Percentiles rank a stretch among this genome's conserved stretches.
These are phyloP conservation scores for Lasius platythorax DNA, from an alignment of 2,888 invertebrate genomes.

Conservation along the genomic window DNA sequence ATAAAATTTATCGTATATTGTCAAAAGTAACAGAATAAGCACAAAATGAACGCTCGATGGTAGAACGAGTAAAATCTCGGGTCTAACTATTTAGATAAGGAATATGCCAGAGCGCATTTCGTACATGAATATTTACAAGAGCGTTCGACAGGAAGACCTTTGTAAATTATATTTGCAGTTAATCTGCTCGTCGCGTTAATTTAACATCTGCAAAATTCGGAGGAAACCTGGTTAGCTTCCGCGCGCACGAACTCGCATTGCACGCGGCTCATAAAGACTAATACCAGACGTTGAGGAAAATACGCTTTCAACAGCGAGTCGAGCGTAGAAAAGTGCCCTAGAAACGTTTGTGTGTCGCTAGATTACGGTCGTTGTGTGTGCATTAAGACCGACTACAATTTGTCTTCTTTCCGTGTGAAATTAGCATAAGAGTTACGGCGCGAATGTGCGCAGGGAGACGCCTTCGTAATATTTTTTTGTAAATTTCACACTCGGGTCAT, in stretches of 20 bases:
- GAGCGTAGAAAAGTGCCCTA: constrained; percentile 39
- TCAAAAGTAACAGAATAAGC: constrained; percentile 21
- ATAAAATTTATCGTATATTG: neutral
- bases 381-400: constrained; percentile 49
- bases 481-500: constrained; percentile 31
- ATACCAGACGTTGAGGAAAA: constrained; percentile 63
- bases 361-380: constrained; percentile 53
- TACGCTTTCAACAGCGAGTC: constrained; percentile 44
- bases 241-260: constrained; percentile 11
- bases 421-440: constrained; percentile 41
- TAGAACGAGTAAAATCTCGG: constrained; percentile 42
- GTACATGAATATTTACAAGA: constrained; percentile 53
- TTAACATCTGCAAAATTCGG: constrained; percentile 67
- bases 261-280: constrained; percentile 64
- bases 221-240: constrained; percentile 62
- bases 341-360: constrained; percentile 44
- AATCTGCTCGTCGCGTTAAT: constrained; percentile 70
- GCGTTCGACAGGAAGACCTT: constrained; percentile 48
- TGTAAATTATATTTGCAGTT: constrained; percentile 74
- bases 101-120: constrained; percentile 30
- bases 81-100: constrained; percentile 47
- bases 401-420: constrained; percentile 54
- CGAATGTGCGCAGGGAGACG: neutral
- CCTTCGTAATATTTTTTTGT: constrained; percentile 32
- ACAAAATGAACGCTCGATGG: neutral